Base-by-base conservation (phyloP, 2,113 vertebrate genomes). In the Murina feae region DNA sequence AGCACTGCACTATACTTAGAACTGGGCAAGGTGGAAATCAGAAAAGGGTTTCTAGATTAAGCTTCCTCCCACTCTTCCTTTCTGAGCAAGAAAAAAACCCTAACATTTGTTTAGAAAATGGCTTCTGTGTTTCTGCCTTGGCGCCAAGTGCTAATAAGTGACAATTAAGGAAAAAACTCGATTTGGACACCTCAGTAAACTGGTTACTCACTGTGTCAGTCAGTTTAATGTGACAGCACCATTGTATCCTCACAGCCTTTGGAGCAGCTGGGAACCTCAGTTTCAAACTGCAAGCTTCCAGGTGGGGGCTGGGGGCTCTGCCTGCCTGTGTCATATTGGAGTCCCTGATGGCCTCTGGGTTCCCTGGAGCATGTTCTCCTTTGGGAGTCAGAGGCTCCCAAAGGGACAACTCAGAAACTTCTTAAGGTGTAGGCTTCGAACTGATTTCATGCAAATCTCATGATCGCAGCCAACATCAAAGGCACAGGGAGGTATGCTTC, bases 1-100 rank as follows among this genome's bases (percentile, higher is more conserved):
- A 28, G 25, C 90, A 18, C 1, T 49, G 25, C n/a, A n/a, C 55
- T 89, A 1, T 75, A 37, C 63, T 96, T 92, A 72, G 79, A 83
- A 58, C 16, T 65, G 69, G 30, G 7, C 13, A 32, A 71, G 17
- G 37, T 79, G 14, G 89, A 86, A 89, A 66, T 91, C 42, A 86
- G 89, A 95, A 93, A 76, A 81, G 53, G 53, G 2, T 68, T 92
- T 95, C 87, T 86, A 5, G 51, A 14, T 71, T 89, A 79, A 83
- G 80, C 49, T 72, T 69, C 32, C 28, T 42, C 51, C 39, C 5
- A 37, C 37, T 72, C 39, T 75, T 89, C 9, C 11, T 93, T 82
- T 72, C 32, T 69, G 66, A 90, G 55, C 23, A 85, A 72, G 39
- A 90, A 23, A 6, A 91, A 87, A 92, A 7, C 4, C 49, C 44